Percentiles rank a stretch among this genome's conserved stretches.
phyloP scores from a whole-genome alignment of 1,140 invertebrate genomes.

The Megalopta genalis region DNA sequence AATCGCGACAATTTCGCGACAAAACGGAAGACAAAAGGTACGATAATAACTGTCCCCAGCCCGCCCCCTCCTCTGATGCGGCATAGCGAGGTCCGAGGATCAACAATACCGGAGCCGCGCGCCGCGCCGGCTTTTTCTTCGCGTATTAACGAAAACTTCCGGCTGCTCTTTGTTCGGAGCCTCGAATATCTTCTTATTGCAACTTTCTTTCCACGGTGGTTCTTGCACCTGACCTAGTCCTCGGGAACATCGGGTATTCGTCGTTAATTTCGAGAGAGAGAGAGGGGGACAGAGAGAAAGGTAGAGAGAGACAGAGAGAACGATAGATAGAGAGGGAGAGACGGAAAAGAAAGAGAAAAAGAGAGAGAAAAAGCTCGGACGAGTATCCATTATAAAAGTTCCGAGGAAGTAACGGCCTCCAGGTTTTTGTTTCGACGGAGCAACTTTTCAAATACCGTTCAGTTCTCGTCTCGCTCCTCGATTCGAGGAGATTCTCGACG shows the following conservation, averaged over 20 bases:
- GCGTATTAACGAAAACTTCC: conserved; percentile 30
- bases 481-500: neutral
- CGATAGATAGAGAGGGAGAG: neutral
- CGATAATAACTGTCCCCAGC: conserved; percentile 11
- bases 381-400: conserved; percentile 33
- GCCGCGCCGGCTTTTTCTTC: neutral
- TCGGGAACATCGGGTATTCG: neutral
- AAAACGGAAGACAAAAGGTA: neutral
- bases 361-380: too few species aligned
- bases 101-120: neutral
- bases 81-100: neutral
- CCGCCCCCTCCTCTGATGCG: too few species aligned
- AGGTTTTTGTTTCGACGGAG: neutral
- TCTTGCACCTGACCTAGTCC: conserved; percentile 32
- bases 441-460: conserved; percentile 3
- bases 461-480: neutral
- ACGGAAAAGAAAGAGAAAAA: too few species aligned
- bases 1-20: neutral
- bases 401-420: neutral
- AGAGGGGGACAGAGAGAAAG: too few species aligned
- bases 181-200: conserved; percentile 23
- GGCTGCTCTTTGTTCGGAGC: conserved; percentile 1
- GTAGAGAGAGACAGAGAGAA: too few species aligned
- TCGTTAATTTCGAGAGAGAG: conserved; percentile 30
- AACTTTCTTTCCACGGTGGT: conserved; percentile 22